Evolutionary conservation across 2,797 vertebrate genomes (phyloP).

Genomic region (Xenopus petersii): DNA sequence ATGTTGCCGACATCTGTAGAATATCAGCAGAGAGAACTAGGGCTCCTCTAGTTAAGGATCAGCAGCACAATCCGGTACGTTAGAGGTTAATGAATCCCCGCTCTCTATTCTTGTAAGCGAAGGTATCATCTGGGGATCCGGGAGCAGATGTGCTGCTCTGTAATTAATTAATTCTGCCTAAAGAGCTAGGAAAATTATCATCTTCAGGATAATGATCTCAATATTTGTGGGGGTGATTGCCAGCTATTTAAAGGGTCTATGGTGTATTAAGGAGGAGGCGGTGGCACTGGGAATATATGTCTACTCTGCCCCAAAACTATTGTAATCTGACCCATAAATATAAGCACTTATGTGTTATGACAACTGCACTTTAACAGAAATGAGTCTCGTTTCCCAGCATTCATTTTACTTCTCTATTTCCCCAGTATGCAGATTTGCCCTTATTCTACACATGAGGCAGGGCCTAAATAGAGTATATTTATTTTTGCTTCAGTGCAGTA

Average conservation of each 20-base stretch:
- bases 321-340: neutral
- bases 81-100: conserved; percentile 40
- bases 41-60: neutral
- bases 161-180: conserved; percentile 51
- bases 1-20: too few relatives aligned
- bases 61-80: conserved; percentile 4
- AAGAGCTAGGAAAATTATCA: conserved; percentile 47
- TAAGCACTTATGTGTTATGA: neutral
- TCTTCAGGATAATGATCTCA: conserved; percentile 50
- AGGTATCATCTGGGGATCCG: conserved; percentile 45
- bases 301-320: neutral
- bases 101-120: conserved; percentile 23
- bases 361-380: neutral
- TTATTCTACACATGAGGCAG: too few relatives aligned
- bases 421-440: too few relatives aligned
- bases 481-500: too few relatives aligned
- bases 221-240: conserved; percentile 44
- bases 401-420: neutral
- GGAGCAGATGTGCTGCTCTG: conserved; percentile 45
- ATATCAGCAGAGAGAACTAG: too few relatives aligned
- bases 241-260: conserved; percentile 38
- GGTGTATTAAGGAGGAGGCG: neutral
- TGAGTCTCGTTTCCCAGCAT: neutral
- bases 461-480: too few relatives aligned
- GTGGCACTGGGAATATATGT: neutral